Base-by-base conservation (phyloP, 2,797 vertebrate genomes). In the Argentina silus region DNA sequence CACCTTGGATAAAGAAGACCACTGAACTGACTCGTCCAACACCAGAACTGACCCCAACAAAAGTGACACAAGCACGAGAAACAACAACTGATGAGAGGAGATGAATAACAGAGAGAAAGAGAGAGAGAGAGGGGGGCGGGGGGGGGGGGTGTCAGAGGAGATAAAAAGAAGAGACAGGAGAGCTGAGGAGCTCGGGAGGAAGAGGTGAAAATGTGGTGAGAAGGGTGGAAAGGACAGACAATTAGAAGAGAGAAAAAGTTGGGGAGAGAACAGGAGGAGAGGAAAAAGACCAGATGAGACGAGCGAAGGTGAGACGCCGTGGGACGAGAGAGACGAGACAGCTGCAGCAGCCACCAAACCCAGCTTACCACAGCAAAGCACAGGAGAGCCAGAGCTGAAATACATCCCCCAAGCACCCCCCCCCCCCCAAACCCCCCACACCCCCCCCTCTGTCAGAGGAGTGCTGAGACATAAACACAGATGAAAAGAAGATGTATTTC, bases 381-480 rank as follows among this genome's bases (percentile, higher is more conserved):
- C 77, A 78, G 42, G 66, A 68, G 53, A 44, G 72, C 51, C 66
- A 71, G 64, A 21, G 17, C 19, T 47, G n/a, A 80, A 76, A 80
- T n/a, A n/a, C 74, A 73, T 61, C 69, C 64, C 59, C 73, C 14
- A 2, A 27, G 27, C 10, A 59, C 63, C n/a, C 15, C 14, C 15
- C 8, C 15, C 15, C 51, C 51, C n/a, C n/a, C n/a, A n/a, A n/a
- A 14, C 14, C 51, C 15, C 17, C 51, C 2, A 14, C 7, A 1
- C 51, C 8, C 51, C 15, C n/a, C 51, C 51, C 17, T n/a, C 51
- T n/a, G n/a, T n/a, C n/a, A n/a, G n/a, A n/a, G n/a, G n/a, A n/a
- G n/a, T n/a, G n/a, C n/a, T n/a, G n/a, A n/a, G n/a, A n/a, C n/a
- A n/a, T n/a, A n/a, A n/a, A n/a, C n/a, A n/a, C n/a, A n/a, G n/a